Percentiles rank a stretch among this genome's conserved stretches.
These are phyloP conservation scores for Mylabris phalerata DNA, from an alignment of 1,140 invertebrate species.

Conservation along the genomic window DNA sequence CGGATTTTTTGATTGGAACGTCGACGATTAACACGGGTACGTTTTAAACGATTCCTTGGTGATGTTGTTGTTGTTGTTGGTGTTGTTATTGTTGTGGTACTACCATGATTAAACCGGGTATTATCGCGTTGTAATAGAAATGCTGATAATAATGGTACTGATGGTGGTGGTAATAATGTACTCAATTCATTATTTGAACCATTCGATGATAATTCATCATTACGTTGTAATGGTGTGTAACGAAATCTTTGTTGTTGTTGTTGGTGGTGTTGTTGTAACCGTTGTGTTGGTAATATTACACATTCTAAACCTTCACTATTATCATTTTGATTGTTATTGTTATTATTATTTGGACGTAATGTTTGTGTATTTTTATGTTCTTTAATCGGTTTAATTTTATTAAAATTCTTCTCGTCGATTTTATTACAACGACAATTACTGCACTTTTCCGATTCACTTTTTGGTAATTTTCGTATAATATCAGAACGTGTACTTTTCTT, in stretches of 20 bases:
- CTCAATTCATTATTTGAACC: constrained; percentile 57
- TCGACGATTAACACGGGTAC: constrained; percentile 21
- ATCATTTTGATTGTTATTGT: constrained; percentile 13
- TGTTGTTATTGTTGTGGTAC: constrained; percentile 34
- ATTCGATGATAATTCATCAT: constrained; percentile 45
- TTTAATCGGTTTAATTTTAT: constrained; percentile 25
- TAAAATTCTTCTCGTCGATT: no score
- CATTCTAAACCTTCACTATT: constrained; percentile 38
- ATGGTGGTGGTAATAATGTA: constrained; percentile 52
- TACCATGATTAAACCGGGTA: constrained; percentile 33
- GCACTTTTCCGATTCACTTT: constrained; percentile 38
- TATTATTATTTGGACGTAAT: background rate
- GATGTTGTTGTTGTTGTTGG: constrained; percentile 5
- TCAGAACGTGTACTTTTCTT: constrained; percentile 48
- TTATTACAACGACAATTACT: constrained; percentile 22
- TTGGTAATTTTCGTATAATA: constrained; percentile 25
- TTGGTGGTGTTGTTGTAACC: background rate
- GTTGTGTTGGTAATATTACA: constrained; percentile 23
- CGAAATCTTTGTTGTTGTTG: background rate
- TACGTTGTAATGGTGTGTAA: constrained; percentile 1
- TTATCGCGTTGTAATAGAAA: constrained; percentile 55
- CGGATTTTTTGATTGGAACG: background rate
- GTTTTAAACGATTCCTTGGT: constrained; percentile 24
- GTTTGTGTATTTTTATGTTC: constrained; percentile 38
- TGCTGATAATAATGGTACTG: constrained; percentile 54